Percentiles rank a stretch among this genome's conserved stretches.
phyloP scores from a whole-genome alignment of 2,888 invertebrate species.

The Conistra vaccinii region DNA sequence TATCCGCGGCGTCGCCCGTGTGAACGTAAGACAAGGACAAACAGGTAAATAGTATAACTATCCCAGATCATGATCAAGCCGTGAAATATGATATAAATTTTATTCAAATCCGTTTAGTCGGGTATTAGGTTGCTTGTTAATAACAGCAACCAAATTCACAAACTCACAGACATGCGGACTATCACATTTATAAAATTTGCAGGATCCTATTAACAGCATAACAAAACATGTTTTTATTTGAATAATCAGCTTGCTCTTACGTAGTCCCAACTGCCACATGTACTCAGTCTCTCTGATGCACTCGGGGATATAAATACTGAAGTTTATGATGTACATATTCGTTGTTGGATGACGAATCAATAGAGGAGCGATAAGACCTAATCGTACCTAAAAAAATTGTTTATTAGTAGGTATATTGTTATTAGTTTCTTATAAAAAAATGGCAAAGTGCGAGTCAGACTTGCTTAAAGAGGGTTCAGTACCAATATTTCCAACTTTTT shows the following conservation, averaged over 20 bases:
- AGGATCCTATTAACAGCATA: background rate
- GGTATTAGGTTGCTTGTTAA: too few relatives aligned
- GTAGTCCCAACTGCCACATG: slow-evolving; percentile 94
- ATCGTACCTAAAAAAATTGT: slow-evolving; percentile 86
- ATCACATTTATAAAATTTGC: background rate
- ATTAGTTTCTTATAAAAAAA: background rate
- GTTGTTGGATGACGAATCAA: slow-evolving; percentile 92
- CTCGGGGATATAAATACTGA: slow-evolving; percentile 93
- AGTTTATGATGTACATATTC: slow-evolving; percentile 93
- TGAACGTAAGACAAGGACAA: too few relatives aligned
- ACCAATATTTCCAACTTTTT: too few relatives aligned
- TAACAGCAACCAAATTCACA: too few relatives aligned
- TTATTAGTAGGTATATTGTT: background rate
- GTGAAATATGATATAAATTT: too few relatives aligned
- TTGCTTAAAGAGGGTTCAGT: background rate
- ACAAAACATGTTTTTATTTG: background rate
- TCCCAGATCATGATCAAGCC: too few relatives aligned
- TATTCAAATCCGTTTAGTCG: too few relatives aligned
- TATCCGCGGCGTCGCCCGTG: too few relatives aligned
- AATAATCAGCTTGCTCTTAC: slow-evolving; percentile 78
- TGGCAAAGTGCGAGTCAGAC: background rate
- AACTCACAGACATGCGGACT: background rate
- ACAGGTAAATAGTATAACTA: too few relatives aligned
- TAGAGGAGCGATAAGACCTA: slow-evolving; percentile 93
- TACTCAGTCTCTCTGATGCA: slow-evolving; percentile 95